Evolutionary conservation across 2,113 vertebrate genomes (phyloP).

Genomic region (Pungitius pungitius): DNA sequence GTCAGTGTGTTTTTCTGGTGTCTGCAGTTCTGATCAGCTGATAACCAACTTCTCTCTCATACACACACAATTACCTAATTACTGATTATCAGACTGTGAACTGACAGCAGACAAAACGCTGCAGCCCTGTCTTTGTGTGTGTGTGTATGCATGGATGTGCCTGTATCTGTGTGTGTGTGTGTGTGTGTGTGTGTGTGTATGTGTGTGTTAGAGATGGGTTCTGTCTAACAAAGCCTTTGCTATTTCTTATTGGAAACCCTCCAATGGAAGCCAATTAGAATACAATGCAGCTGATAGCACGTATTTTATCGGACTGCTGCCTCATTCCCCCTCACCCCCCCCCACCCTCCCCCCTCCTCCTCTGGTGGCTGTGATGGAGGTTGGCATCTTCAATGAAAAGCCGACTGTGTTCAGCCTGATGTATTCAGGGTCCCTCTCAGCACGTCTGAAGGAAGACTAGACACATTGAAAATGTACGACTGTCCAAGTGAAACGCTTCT

Average conservation of each 20-base stretch:
- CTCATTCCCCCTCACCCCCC: too few relatives aligned
- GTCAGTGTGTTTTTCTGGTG: constrained; percentile 6
- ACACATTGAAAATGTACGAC: neutral
- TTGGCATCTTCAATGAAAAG: neutral
- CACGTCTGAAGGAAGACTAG: neutral
- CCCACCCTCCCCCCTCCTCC: neutral
- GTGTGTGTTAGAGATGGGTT: neutral
- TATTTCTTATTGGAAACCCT: constrained; percentile 13
- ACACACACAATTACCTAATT: constrained; percentile 20
- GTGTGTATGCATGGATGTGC: neutral
- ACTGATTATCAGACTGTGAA: constrained; percentile 43
- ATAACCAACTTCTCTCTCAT: constrained; percentile 10
- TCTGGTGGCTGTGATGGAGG: neutral
- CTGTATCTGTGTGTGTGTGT: neutral
- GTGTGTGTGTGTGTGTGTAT: neutral
- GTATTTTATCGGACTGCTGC: constrained; percentile 12
- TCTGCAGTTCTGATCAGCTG: constrained; percentile 10
- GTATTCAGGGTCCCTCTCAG: neutral
- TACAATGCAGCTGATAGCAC: constrained; percentile 26
- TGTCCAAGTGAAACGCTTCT: neutral
- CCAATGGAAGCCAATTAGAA: constrained; percentile 33
- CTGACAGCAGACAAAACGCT: constrained; percentile 24
- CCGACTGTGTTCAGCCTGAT: neutral
- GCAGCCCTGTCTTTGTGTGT: constrained; percentile 2
- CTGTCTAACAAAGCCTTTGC: constrained; percentile 9